Evolutionary conservation across 2,113 vertebrate species (phyloP).

Genomic region (Dicaeum eximium): DNA sequence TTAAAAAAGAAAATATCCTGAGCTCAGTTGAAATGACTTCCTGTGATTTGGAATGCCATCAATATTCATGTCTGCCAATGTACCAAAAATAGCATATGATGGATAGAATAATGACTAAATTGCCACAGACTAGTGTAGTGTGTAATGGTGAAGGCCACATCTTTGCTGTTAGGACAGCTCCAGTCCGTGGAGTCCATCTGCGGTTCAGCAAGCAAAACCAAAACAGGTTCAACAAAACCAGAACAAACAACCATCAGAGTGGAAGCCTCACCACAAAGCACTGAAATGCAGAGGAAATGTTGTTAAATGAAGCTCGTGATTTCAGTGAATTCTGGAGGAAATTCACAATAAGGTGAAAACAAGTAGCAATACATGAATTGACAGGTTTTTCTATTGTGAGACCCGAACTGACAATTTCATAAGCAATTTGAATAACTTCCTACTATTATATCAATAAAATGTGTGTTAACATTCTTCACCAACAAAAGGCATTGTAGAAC

Average conservation of each 20-base stretch:
- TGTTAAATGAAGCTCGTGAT: neutral
- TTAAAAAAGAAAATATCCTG: neutral
- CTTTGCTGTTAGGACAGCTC: neutral
- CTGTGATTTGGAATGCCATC: neutral
- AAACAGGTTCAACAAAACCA: neutral
- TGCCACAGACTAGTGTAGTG: neutral
- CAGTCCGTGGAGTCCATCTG: neutral
- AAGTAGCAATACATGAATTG: neutral
- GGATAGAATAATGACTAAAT: neutral
- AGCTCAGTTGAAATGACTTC: neutral
- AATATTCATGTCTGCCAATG: neutral
- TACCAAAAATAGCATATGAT: neutral
- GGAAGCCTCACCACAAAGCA: neutral
- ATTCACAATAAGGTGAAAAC: neutral
- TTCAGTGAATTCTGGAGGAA: neutral
- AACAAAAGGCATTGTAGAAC: neutral
- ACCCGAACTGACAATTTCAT: neutral
- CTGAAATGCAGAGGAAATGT: neutral
- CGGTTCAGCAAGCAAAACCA: neutral
- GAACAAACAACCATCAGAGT: neutral
- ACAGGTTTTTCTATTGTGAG: neutral
- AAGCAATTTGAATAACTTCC: neutral
- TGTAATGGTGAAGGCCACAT: neutral
- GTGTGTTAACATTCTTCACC: neutral
- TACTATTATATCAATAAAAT: neutral